These are phyloP conservation scores for Hylaeus anthracinus DNA, from an alignment of 1,140 invertebrate genomes.

Conservation along the genomic window DNA sequence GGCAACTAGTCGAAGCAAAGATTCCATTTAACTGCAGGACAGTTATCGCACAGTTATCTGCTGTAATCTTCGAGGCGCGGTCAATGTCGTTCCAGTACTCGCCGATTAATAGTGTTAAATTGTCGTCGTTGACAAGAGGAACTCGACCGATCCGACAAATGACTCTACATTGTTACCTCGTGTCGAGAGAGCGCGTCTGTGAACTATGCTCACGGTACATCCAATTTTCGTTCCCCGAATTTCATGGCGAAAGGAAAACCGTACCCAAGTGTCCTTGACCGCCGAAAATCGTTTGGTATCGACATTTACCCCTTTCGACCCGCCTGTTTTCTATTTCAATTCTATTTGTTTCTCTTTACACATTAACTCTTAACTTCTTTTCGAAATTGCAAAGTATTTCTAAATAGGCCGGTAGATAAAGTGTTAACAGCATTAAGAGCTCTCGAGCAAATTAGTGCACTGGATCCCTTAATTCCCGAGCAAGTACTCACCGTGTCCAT, in stretches of 20 bases:
- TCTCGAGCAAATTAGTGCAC: too few relatives aligned
- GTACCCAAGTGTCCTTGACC: slow-evolving; percentile 31
- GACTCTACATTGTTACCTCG: too few relatives aligned
- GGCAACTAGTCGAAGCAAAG: slow-evolving; percentile 80
- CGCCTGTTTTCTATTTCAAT: too few relatives aligned
- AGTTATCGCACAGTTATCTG: slow-evolving; percentile 23
- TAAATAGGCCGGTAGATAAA: too few relatives aligned
- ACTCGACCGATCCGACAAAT: slow-evolving; percentile 4
- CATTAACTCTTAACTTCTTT: too few relatives aligned
- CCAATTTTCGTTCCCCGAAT: neutral
- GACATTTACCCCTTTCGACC: too few relatives aligned
- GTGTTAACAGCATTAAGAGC: too few relatives aligned
- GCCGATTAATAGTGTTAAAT: slow-evolving; percentile 54
- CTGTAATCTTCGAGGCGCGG: neutral
- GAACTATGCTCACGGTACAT: neutral
- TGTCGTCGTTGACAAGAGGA: slow-evolving; percentile 27
- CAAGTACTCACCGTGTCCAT: too few relatives aligned
- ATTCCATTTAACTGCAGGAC: slow-evolving; percentile 71
- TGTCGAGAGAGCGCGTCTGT: neutral
- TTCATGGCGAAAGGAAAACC: neutral
- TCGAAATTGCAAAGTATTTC: too few relatives aligned
- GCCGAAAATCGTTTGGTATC: neutral
- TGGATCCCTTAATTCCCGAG: too few relatives aligned
- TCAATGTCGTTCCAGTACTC: slow-evolving; percentile 54
- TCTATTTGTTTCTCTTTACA: too few relatives aligned